Evolutionary conservation across 1,140 invertebrate species (phyloP), one percentile per base, ranked within the genome.

Genomic region (Nasonia giraulti): DNA sequence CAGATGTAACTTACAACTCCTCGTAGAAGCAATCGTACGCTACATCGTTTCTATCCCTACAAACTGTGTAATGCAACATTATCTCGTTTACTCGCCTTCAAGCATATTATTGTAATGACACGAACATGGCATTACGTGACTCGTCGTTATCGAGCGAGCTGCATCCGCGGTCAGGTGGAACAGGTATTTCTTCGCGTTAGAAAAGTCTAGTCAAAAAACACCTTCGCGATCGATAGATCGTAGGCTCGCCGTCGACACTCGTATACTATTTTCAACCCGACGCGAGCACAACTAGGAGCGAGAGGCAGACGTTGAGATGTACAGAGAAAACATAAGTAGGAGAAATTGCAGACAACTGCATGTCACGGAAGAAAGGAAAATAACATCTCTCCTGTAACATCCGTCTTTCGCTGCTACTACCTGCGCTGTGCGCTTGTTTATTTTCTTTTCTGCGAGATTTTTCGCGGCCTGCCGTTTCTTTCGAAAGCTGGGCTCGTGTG

Each of bases 251-350:
- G 31, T 37, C 50, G 17, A 20, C 77, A 50, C 73, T 31, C 33
- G 33, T 37, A 37, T 37, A 37, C 33, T 10, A 23, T 77, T 50
- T 77, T 50, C 44, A 44, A 44, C 40, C 40, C 7, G 5, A 37
- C 33, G 27, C 68, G 23, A 31, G 68, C 27, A 8, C 23, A 3
- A 74, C 1, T 31, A 78, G 31, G 40, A 78, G 47, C 17, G 76
- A 62, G 31, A 33, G 40, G 31, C 27, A 78, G 55, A 40, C 68
- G 78, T 40, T 8, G 17, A 44, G 78, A 20, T n/a, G 68, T 44
- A 31, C 78, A 44, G 68, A 80, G 78, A 80, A 80, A 80, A 80
- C 33, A 80, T 23, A 69, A 80, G 62, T 69, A n/a, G 78, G 37
- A 44, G 37, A 44, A 80, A 68, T 8, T 44, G 40, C 62, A 80